Evolutionary conservation across 2,797 vertebrate genomes (phyloP), one percentile per base, ranked within the genome.

Genomic region (Sebastiscus tertius): DNA sequence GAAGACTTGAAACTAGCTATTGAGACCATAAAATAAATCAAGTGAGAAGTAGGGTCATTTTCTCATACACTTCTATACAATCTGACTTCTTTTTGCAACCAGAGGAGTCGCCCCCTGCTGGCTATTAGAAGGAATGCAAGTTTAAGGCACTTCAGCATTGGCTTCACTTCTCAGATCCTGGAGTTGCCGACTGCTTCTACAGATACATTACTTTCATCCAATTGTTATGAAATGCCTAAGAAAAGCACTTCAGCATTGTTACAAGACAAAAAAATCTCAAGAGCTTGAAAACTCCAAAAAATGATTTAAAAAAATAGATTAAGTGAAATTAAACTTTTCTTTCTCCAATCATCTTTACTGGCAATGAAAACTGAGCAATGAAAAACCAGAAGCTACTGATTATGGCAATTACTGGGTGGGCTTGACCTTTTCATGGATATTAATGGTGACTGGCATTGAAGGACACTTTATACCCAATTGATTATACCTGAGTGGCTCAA

Each of bases 401-500:
- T 56, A 26, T 20, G 6, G 2, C 42, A 46, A 56, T 63, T 67
- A 58, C 67, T 75, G 55, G 5, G 8, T 13, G 1, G 29, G 11
- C 31, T 33, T 49, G 29, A 36, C 18, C 60, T 73, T 78, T 82
- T 74, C 55, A 46, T 55, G 64, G 61, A 65, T 73, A 77, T 75
- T 71, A 82, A 64, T 49, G 14, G 12, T 72, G 75, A 85, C 54
- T 72, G 22, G 71, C 64, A 76, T 55, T 71, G 60, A 85, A 85
- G 86, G 77, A 85, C 71, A 83, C 56, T 82, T 84, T 65, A 80
- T 79, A 81, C 31, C 16, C 56, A 73, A 73, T 39, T 73, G 78
- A 89, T 88, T 90, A 77, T 58, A 88, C 60, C 80, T 42, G 72
- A 82, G 87, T 52, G 79, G 67, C 78, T 81, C 16, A 42, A 84